Conservation (phyloP, 1,140 invertebrate species). For the Phortica variegata region DNA sequence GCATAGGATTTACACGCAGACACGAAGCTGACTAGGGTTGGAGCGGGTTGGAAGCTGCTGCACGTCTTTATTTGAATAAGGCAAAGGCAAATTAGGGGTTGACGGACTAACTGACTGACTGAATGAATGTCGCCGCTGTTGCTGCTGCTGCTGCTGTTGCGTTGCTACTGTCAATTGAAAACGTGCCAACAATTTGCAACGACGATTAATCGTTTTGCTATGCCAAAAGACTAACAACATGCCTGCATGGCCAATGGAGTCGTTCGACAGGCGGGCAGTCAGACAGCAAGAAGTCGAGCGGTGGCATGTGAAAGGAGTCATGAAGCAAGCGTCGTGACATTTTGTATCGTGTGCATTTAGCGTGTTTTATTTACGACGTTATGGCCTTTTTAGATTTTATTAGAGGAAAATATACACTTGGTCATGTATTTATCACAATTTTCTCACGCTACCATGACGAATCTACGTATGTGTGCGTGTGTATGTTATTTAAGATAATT, state of each 20-base stretch:
- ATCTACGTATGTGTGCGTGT: slow-evolving; percentile 32
- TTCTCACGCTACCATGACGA: slow-evolving; percentile 20
- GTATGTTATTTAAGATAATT: neutral
- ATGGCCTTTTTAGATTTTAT: slow-evolving; percentile 20
- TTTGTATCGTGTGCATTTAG: slow-evolving; percentile 37
- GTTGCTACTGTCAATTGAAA: slow-evolving; percentile 52
- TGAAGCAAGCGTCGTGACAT: slow-evolving; percentile 9
- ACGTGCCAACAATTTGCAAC: slow-evolving; percentile 57
- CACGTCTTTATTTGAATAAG: too few species aligned
- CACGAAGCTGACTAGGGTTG: neutral
- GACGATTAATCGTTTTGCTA: slow-evolving; percentile 56
- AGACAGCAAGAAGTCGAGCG: neutral
- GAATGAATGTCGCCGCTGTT: slow-evolving; percentile 9
- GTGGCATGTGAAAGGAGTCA: neutral
- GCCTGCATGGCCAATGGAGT: slow-evolving; percentile 15
- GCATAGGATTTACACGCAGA: slow-evolving; percentile 51
- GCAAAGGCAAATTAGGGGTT: slow-evolving; percentile 43
- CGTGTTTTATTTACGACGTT: slow-evolving; percentile 45
- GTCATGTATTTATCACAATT: too few species aligned
- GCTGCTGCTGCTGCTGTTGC: neutral
- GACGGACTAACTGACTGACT: slow-evolving; percentile 3
- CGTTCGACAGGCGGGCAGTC: neutral
- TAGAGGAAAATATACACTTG: too few species aligned
- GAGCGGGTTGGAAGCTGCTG: slow-evolving; percentile 10
- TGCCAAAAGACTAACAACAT: slow-evolving; percentile 35